Percentiles rank a stretch among this genome's conserved stretches.
Conservation (phyloP, 2,797 vertebrate genomes). For the Cirrhinus mrigala region DNA sequence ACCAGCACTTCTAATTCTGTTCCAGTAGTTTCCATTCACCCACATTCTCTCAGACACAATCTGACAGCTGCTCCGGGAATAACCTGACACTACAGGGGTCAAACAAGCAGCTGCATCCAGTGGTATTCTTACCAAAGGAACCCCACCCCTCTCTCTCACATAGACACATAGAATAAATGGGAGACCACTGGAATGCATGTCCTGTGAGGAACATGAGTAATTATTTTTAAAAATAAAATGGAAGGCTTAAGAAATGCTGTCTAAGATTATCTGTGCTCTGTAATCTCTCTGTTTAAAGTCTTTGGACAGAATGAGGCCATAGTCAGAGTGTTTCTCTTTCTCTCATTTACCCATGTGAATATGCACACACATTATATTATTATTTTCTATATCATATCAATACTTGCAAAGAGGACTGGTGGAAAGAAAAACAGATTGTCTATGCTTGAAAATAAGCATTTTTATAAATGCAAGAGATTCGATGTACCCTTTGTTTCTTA, state of each 20-base stretch:
- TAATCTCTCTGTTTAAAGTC: neutral
- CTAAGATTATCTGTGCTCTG: neutral
- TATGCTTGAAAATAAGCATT: neutral
- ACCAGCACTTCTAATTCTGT: neutral
- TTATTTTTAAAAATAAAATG: slow-evolving; percentile 9
- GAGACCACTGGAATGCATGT: neutral
- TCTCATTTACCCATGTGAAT: neutral
- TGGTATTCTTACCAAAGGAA: neutral
- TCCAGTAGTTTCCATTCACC: slow-evolving; percentile 12
- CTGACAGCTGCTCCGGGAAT: slow-evolving; percentile 48
- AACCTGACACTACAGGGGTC: slow-evolving; percentile 38
- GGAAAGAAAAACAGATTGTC: neutral
- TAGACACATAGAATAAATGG: slow-evolving; percentile 11
- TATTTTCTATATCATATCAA: neutral
- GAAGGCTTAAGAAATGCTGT: neutral
- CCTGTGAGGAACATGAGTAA: neutral
- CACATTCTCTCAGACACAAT: slow-evolving; percentile 30
- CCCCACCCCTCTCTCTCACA: neutral
- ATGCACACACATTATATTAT: neutral
- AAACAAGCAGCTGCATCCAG: slow-evolving; percentile 57
- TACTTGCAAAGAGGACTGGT: neutral
- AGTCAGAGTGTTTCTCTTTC: neutral
- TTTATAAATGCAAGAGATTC: neutral
- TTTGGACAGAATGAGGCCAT: slow-evolving; percentile 13
- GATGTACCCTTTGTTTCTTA: neutral